Base-by-base conservation (phyloP, 2,888 invertebrate genomes). In the Imbricaverruca yamaguchii region DNA sequence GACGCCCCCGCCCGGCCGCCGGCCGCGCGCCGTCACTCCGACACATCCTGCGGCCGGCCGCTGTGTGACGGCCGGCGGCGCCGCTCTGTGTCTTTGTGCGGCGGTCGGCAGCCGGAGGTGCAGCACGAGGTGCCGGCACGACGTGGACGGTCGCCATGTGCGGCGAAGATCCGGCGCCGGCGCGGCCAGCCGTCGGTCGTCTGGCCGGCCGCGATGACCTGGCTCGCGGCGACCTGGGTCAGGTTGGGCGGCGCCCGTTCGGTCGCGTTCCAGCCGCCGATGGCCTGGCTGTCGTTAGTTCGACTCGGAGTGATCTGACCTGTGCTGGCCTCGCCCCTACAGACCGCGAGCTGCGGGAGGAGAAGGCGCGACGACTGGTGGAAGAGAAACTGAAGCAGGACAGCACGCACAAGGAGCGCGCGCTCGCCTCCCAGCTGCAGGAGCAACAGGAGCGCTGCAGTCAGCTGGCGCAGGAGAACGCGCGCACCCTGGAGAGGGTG, bases 291-390 rank as follows among this genome's bases (percentile, higher is more conserved):
- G n/a, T 2, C 18, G 10, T 10, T 9, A 10, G 10, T 9, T 21
- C 63, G 4, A 18, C 63, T 9, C 18, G 4, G 8, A 21, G 63
- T n/a, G 63, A 39, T 4, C 63, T 67, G 67, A 67, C 25, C 25
- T 59, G 6, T 67, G 25, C 67, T 25, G 67, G 23, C 23, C 67
- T 21, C 0, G 10, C 63, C 56, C 8, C 79, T 57, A n/a, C 81
- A 83, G 83, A 83, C 63, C 82, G 80, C 81, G 82, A 83, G 65
- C 80, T 82, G 57, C 80, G 83, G 69, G 83, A 83, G 74, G 82
- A 82, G 69, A 83, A 83, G 80, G 83, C 83, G n/a, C 81, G 82
- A 21, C 81, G 82, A 4, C 82, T 83, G 78, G 80, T 83, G 82
- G 82, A 83, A 53, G 69, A 81, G 63, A 82, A 83, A 65, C 81